These are phyloP conservation scores for Drosophila sordidapex DNA, from an alignment of 2,888 invertebrate genomes.

Conservation along the genomic window DNA sequence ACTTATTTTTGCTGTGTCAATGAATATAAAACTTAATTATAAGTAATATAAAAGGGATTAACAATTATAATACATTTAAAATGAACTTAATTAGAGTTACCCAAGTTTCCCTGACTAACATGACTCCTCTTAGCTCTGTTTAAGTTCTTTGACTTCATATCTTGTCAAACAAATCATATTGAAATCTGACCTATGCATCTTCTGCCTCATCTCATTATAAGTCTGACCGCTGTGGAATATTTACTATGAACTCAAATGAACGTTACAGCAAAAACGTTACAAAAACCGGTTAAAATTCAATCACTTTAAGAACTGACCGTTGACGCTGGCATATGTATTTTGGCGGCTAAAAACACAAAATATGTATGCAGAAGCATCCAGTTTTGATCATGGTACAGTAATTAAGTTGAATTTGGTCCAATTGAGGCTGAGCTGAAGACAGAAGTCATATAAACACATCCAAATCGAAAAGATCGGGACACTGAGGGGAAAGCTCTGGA, in stretches of 20 bases:
- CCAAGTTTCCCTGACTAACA: background rate
- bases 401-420: constrained; percentile 60
- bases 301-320: constrained; percentile 26
- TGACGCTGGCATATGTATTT: constrained; percentile 36
- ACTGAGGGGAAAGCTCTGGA: constrained; percentile 11
- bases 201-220: constrained; percentile 3
- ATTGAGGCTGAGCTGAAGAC: constrained; percentile 62
- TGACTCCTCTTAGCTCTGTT: background rate
- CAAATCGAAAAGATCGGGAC: background rate
- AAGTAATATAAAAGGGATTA: background rate
- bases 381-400: constrained; percentile 53
- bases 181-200: constrained; percentile 24
- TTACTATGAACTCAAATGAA: constrained; percentile 7
- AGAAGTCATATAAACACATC: constrained; percentile 58
- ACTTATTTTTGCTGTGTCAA: background rate
- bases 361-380: constrained; percentile 48
- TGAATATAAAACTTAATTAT: background rate
- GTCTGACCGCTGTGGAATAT: constrained; percentile 22
- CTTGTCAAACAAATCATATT: constrained; percentile 1
- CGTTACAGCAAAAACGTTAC: constrained; percentile 51
- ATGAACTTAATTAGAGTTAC: too few species aligned
- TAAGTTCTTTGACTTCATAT: background rate
- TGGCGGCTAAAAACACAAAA: constrained; percentile 45
- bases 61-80: background rate
- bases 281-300: constrained; percentile 38